A percentile compares a stretch with the other conserved stretches of the same genome.
These are phyloP conservation scores for Aquatica leii DNA, from an alignment of 2,888 invertebrate species.

Conservation along the genomic window DNA sequence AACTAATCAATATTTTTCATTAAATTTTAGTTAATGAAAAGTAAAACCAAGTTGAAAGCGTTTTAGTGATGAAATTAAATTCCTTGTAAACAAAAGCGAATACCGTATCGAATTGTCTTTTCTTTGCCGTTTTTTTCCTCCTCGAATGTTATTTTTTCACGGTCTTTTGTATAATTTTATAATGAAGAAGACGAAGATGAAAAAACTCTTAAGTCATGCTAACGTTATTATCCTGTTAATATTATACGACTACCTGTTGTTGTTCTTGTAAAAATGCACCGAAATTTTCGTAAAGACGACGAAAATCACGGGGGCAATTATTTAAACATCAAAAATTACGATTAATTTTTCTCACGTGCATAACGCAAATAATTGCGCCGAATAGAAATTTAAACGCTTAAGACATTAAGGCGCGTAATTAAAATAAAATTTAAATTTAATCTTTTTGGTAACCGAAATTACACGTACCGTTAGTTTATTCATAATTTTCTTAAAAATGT, in stretches of 20 bases:
- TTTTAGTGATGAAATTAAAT: slow-evolving; percentile 32
- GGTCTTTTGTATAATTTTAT: slow-evolving; percentile 43
- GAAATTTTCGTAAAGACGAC: not conserved
- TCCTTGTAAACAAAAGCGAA: slow-evolving; percentile 38
- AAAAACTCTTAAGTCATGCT: slow-evolving; percentile 46
- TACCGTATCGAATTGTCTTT: slow-evolving; percentile 32
- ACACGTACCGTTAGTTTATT: slow-evolving; percentile 16
- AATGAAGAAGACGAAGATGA: too few relatives aligned
- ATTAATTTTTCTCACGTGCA: slow-evolving; percentile 40
- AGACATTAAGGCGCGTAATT: slow-evolving; percentile 41
- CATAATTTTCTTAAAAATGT: not conserved
- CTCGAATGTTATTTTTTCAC: slow-evolving; percentile 41
- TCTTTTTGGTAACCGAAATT: slow-evolving; percentile 19
- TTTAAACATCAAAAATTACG: slow-evolving; percentile 1
- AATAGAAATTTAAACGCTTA: slow-evolving; percentile 42
- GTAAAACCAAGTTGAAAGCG: too few relatives aligned
- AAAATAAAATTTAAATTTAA: slow-evolving; percentile 43
- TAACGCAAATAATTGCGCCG: slow-evolving; percentile 36
- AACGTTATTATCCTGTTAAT: slow-evolving; percentile 43
- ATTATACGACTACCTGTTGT: slow-evolving; percentile 22
- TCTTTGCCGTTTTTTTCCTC: slow-evolving; percentile 26
- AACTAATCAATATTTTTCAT: too few relatives aligned
- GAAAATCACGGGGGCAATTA: not conserved
- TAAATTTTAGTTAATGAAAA: too few relatives aligned
- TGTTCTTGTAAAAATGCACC: slow-evolving; percentile 6